Evolutionary conservation across 2,888 invertebrate genomes (phyloP).

Genomic region (Epirrita christyi): DNA sequence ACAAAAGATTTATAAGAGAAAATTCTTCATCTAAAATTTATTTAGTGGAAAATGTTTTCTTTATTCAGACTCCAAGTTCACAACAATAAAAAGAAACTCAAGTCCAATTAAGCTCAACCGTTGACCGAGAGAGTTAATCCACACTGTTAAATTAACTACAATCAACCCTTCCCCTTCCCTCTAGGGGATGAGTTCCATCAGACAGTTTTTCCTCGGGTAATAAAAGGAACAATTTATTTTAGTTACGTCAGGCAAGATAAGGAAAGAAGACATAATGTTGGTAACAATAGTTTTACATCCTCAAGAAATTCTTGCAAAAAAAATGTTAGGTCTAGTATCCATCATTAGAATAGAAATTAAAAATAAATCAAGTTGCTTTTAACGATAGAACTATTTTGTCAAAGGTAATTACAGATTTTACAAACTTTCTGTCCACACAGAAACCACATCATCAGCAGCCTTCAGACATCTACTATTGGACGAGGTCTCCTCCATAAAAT

Average conservation of each 20-base stretch:
- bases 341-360: no score
- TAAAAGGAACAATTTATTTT: constrained; percentile 1
- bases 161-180: constrained; percentile 17
- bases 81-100: constrained; percentile 3
- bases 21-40: background rate
- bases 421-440: no score
- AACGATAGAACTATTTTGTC: no score
- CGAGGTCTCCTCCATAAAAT: no score
- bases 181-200: constrained; percentile 15
- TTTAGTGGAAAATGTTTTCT: background rate
- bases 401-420: no score
- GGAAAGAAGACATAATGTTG: constrained; percentile 1
- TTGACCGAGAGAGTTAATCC: constrained; percentile 12
- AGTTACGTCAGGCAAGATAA: constrained; percentile 3
- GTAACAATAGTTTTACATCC: background rate
- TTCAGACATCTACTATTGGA: no score
- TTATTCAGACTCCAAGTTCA: background rate
- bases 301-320: constrained; percentile 2
- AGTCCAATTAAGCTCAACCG: constrained; percentile 7
- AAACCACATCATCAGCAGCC: no score
- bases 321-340: no score
- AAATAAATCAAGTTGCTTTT: no score
- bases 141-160: constrained; percentile 17
- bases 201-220: constrained; percentile 18
- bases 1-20: no score